A percentile compares a stretch with the other conserved stretches of the same genome.
phyloP scores from a whole-genome alignment of 2,113 vertebrate genomes.

The Cettia cetti region DNA sequence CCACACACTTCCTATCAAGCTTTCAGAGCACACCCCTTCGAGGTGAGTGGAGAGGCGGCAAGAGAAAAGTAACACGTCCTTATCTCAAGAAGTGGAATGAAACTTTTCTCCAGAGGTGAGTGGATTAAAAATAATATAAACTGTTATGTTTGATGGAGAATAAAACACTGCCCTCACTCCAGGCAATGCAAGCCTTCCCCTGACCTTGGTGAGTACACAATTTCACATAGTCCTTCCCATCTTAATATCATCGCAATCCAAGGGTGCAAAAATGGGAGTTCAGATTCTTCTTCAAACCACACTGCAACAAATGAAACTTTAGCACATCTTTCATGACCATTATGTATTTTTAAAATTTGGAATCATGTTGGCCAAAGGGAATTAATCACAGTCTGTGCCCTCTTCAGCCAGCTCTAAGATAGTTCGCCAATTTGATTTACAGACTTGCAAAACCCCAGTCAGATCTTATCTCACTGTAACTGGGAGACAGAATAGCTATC shows the following conservation, averaged over 20 bases:
- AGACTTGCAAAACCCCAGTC: neutral
- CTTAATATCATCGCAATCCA: neutral
- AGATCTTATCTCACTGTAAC: neutral
- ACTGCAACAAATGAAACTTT: neutral
- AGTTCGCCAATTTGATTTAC: neutral
- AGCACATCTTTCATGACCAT: neutral
- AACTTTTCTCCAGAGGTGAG: neutral
- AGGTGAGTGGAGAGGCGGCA: neutral
- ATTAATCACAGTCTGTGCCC: neutral
- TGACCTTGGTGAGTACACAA: neutral
- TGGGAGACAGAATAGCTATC: neutral
- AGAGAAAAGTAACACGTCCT: neutral
- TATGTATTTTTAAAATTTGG: neutral
- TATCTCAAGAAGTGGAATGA: neutral
- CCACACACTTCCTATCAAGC: rapidly evolving
- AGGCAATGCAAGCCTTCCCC: neutral
- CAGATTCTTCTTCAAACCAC: neutral
- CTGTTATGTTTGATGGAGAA: neutral
- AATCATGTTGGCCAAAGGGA: neutral
- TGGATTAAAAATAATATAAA: neutral
- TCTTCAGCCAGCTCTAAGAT: neutral
- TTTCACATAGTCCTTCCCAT: neutral
- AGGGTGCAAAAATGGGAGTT: neutral
- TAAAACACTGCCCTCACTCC: neutral
- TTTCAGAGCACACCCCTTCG: neutral